Base-by-base conservation (phyloP, 1,140 invertebrate genomes). In the Ooceraea biroi region DNA sequence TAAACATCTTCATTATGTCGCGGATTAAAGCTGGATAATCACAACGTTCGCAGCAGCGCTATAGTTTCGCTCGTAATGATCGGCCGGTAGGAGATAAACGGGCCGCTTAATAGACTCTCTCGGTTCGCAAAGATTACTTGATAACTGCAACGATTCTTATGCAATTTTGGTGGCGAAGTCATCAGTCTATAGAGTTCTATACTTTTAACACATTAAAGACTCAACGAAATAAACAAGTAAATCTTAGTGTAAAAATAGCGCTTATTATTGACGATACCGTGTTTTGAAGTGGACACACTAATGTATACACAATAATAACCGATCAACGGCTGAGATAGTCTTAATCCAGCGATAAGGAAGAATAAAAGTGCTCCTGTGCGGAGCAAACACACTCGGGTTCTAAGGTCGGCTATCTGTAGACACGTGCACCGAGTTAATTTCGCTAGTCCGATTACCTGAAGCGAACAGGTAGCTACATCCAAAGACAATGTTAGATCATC, bases 1-100 rank as follows among this genome's bases (percentile, higher is more conserved):
- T 74, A 57, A 91, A 91, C 88, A 78, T 90, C 90, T 91, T 87
- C 87, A 91, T 91, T 91, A 91, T 83, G 58, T 87, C 78, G 44
- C 74, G 83, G 60, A 91, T 91, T 89, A 90, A 86, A 48, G 55
- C 65, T 57, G 57, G 86, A 84, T 91, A 90, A 91, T 90, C 83
- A 90, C 55, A 86, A 89, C 69, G 84, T 89, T 89, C n/a, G 27
- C 46, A 44, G 55, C 85, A 36, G 58, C 61, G 60, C 27, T 84
- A 69, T 55, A 86, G 80, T 88, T 85, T 88, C 60, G 44, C 77
- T 86, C 41, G 69, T 85, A 82, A 85, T 89, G 74, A 85, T 89
- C 60, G 60, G n/a, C 44, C 52, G 25, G 11, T 36, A 60, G 25
- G 12, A 61, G 22, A 84, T 76, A 61, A 84, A 19, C 36, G 57